Percentiles rank a stretch among this genome's conserved stretches.
Evolutionary conservation across 2,113 vertebrate species (phyloP).

Genomic region (Semnopithecus entellus): DNA sequence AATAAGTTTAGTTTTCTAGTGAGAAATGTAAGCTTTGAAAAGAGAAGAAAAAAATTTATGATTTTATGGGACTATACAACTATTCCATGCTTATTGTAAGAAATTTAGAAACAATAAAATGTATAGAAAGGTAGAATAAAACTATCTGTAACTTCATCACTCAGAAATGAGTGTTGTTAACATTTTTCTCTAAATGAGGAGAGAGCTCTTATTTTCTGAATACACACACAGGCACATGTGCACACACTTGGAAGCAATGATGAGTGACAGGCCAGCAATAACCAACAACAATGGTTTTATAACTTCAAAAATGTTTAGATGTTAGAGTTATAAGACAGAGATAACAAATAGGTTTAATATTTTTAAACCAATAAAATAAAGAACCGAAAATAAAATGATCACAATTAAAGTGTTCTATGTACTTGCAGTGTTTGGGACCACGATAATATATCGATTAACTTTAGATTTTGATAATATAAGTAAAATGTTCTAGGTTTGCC

Average conservation of each 20-base stretch:
- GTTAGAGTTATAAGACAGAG: background rate
- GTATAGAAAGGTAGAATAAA: background rate
- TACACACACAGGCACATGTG: background rate
- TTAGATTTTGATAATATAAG: conserved; percentile 23
- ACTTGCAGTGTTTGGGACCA: background rate
- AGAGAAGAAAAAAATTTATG: background rate
- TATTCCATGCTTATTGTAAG: background rate
- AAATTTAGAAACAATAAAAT: conserved; percentile 36
- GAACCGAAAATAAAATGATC: conserved; percentile 18
- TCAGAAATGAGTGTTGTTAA: background rate
- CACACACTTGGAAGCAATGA: background rate
- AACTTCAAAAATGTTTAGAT: background rate
- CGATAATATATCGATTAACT: background rate
- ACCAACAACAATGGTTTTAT: background rate
- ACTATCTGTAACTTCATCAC: background rate
- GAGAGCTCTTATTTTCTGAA: background rate
- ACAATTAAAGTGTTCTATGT: background rate
- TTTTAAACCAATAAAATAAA: conserved; percentile 2
- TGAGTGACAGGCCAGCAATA: background rate
- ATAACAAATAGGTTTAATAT: background rate
- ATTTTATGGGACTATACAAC: background rate
- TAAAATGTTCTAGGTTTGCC: background rate
- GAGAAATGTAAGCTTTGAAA: background rate
- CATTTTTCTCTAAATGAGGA: background rate
- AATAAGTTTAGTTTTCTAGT: background rate